Conservation (phyloP, 2,888 invertebrate genomes). For the Melikaiella ostensackeni region DNA sequence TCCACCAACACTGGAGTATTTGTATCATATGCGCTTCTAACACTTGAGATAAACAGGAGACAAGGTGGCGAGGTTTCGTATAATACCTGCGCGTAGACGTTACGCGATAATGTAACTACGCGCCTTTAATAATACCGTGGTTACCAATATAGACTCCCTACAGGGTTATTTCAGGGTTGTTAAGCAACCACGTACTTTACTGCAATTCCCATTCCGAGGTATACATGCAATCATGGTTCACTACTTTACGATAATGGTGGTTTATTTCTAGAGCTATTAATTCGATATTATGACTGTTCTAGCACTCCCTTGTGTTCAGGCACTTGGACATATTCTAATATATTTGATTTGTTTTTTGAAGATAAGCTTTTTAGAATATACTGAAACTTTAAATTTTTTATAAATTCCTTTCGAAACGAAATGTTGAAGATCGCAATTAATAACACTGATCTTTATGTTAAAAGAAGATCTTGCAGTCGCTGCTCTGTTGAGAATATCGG, state of each 20-base stretch:
- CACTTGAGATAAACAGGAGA: conserved; percentile 9
- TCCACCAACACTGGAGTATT: neutral
- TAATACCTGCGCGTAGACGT: conserved; percentile 30
- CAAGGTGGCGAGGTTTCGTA: conserved; percentile 25
- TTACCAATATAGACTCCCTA: conserved; percentile 34
- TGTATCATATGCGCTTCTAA: conserved; percentile 11
- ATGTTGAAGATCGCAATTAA: too few species aligned
- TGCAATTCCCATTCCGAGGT: conserved; percentile 26
- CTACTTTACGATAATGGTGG: conserved; percentile 21
- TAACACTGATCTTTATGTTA: neutral
- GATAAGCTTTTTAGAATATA: too few species aligned
- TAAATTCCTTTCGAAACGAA: neutral
- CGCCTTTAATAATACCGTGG: conserved; percentile 36
- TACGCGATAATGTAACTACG: conserved; percentile 26
- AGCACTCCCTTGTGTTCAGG: neutral
- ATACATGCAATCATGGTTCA: neutral
- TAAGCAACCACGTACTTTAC: conserved; percentile 31
- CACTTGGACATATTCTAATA: neutral
- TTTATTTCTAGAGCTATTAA: conserved; percentile 5
- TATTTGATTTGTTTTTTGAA: neutral
- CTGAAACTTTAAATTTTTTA: neutral
- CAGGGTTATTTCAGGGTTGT: conserved; percentile 17
- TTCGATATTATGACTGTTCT: neutral
- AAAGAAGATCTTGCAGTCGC: neutral
- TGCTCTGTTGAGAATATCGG: too few species aligned